Percentiles rank a stretch among this genome's conserved stretches.
Conservation (phyloP, 2,888 invertebrate species). For the Sphaerophoria rueppellii region DNA sequence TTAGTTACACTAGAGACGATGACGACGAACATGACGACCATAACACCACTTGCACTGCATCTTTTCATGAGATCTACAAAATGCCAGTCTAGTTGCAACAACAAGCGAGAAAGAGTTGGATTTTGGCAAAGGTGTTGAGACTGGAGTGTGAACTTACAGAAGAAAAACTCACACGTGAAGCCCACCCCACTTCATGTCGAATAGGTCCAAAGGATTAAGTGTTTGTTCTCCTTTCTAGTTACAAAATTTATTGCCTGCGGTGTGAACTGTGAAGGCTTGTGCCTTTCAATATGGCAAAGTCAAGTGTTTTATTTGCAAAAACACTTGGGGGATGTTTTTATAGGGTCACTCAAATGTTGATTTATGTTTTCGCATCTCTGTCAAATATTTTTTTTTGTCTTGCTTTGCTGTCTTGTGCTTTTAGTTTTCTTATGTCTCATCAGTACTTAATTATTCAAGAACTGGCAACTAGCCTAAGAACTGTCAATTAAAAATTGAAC, state of each 20-base stretch:
- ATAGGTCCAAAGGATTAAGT: constrained; percentile 57
- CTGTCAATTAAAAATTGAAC: no score
- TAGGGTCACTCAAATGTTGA: constrained; percentile 32
- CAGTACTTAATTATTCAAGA: no score
- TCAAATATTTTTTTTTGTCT: no score
- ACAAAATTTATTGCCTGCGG: constrained; percentile 59
- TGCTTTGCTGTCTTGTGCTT: no score
- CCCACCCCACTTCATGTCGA: constrained; percentile 2
- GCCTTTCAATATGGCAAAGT: constrained; percentile 59
- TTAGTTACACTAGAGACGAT: constrained; percentile 43
- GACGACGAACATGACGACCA: not conserved
- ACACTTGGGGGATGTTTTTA: constrained; percentile 29
- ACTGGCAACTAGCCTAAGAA: no score
- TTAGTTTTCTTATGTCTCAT: no score
- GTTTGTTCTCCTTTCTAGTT: constrained; percentile 59
- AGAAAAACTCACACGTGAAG: not conserved
- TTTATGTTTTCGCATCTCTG: not conserved
- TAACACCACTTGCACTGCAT: constrained; percentile 47
- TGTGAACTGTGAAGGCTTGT: constrained; percentile 65
- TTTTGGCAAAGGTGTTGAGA: constrained; percentile 62
- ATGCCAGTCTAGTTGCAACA: constrained; percentile 14
- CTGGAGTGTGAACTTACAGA: constrained; percentile 8
- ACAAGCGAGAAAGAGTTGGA: constrained; percentile 43
- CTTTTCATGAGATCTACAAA: constrained; percentile 51
- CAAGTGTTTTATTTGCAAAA: constrained; percentile 26